A percentile compares a stretch with the other conserved stretches of the same genome.
These are phyloP conservation scores for Tetragnatha montana DNA, from an alignment of 2,888 invertebrate species.

Conservation along the genomic window DNA sequence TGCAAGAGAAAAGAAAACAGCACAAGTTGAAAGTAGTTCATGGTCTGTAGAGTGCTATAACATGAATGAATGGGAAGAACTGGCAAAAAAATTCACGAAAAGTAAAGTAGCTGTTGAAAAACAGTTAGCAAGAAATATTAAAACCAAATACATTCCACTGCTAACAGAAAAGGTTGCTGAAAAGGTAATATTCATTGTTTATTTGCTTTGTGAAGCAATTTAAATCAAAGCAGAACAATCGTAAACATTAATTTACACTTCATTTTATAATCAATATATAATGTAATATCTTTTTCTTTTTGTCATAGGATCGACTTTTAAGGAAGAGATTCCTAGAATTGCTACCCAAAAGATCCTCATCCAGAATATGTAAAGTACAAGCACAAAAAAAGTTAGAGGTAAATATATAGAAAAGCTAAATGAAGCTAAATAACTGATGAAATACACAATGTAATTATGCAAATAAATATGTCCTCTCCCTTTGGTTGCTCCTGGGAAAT, in stretches of 20 bases:
- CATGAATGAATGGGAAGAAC: conserved; percentile 56
- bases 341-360: conserved; percentile 83
- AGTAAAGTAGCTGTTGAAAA: conserved; percentile 54
- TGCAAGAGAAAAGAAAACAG: conserved; percentile 12
- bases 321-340: conserved; percentile 81
- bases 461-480: too few species aligned
- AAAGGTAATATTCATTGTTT: conserved; percentile 35
- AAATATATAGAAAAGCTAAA: too few species aligned
- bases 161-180: conserved; percentile 47
- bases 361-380: conserved; percentile 81
- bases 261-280: too few species aligned
- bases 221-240: background rate
- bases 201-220: background rate
- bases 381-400: conserved; percentile 79
- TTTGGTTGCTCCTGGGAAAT: too few species aligned
- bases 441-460: too few species aligned
- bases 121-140: conserved; percentile 34
- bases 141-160: conserved; percentile 33
- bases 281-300: conserved; percentile 10
- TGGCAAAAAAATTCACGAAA: conserved; percentile 40
- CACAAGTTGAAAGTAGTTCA: conserved; percentile 1
- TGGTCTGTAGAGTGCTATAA: conserved; percentile 61
- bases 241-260: background rate
- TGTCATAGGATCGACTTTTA: conserved; percentile 74
- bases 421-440: too few species aligned